Evolutionary conservation across 1,140 invertebrate genomes (phyloP).

Genomic region (Acromyrmex echinatior): DNA sequence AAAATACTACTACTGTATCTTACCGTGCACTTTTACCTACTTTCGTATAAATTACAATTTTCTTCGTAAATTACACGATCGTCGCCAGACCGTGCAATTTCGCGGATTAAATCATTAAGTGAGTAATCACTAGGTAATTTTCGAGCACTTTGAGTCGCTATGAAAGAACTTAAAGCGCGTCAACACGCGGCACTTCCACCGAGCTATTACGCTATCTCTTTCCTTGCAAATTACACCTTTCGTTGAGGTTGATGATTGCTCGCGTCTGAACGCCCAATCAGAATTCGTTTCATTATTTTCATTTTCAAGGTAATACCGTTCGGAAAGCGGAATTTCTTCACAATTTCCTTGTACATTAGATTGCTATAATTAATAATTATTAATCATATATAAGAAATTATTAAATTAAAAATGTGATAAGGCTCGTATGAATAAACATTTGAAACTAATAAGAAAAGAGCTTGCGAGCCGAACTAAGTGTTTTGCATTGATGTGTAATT

Average conservation of each 20-base stretch:
- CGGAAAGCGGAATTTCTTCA: background rate
- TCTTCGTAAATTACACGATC: conserved; percentile 53
- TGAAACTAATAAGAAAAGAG: too few species aligned
- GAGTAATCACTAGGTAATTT: conserved; percentile 57
- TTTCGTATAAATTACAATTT: conserved; percentile 62
- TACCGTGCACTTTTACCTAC: conserved; percentile 25
- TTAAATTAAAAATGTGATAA: too few species aligned
- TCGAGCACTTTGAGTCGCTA: conserved; percentile 45
- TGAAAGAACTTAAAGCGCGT: conserved; percentile 36
- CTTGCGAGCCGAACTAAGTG: too few species aligned
- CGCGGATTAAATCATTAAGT: conserved; percentile 60
- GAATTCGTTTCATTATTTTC: conserved; percentile 31
- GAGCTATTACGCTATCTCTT: conserved; percentile 37
- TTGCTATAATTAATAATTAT: background rate
- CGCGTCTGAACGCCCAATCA: conserved; percentile 35
- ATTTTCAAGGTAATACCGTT: conserved; percentile 11
- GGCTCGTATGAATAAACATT: too few species aligned
- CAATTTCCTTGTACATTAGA: background rate
- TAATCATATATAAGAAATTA: background rate
- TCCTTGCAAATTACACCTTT: conserved; percentile 54
- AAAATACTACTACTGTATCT: conserved; percentile 23
- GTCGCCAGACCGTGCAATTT: conserved; percentile 59
- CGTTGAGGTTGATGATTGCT: conserved; percentile 43
- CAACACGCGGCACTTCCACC: conserved; percentile 40
- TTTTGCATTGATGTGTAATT: too few species aligned